Evolutionary conservation across 2,113 vertebrate genomes (phyloP).

Genomic region (Hippocampus mohnikei): DNA sequence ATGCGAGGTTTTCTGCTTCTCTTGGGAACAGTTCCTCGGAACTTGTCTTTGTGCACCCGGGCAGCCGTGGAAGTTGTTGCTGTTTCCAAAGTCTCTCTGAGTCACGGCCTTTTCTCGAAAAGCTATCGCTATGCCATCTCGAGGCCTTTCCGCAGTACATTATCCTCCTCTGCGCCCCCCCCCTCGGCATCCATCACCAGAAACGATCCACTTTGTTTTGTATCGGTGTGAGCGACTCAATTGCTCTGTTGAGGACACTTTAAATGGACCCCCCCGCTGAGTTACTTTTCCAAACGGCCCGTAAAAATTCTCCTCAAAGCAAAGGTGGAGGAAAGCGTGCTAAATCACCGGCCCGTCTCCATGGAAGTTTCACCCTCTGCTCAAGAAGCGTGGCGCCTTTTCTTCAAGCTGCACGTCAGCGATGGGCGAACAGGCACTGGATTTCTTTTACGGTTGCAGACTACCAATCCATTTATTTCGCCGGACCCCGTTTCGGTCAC

Average conservation of each 20-base stretch:
- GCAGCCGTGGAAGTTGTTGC: no score
- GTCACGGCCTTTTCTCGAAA: neutral
- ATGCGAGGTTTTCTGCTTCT: neutral
- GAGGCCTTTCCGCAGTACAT: neutral
- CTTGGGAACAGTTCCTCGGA: neutral
- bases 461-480: neutral
- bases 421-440: neutral
- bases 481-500: neutral
- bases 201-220: neutral
- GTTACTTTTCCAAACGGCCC: conserved; percentile 41
- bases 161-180: neutral
- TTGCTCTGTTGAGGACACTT: conserved; percentile 20
- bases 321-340: conserved; percentile 37
- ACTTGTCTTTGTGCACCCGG: neutral
- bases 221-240: neutral
- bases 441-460: neutral
- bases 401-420: conserved; percentile 18
- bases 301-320: conserved; percentile 53
- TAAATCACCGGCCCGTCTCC: conserved; percentile 61
- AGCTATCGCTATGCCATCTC: neutral
- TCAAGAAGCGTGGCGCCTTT: conserved; percentile 69
- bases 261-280: conserved; percentile 29
- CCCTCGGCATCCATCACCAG: neutral
- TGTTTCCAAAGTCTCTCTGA: neutral
- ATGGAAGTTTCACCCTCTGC: conserved; percentile 55